Evolutionary conservation across 2,113 vertebrate genomes (phyloP), one percentile per base, ranked within the genome.

Genomic region (Piprites chloris): DNA sequence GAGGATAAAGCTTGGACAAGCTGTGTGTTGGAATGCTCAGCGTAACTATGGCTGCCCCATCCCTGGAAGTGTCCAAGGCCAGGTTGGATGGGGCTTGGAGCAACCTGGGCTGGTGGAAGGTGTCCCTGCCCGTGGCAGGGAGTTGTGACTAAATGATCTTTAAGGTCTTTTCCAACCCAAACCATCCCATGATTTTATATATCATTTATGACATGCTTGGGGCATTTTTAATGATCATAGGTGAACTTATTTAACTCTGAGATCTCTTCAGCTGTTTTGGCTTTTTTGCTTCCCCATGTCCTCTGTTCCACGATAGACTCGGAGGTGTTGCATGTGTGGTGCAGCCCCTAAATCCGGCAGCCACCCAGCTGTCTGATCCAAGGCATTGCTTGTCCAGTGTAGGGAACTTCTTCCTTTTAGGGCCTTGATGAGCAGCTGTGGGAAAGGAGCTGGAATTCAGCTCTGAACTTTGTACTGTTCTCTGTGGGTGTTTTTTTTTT

Each of bases 341-440:
- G 50, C 21, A 81, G 85, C 63, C 63, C 75, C 30, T 69, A 73
- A 96, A 87, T 23, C 33, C 26, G 32, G 78, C 63, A 93, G 77
- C 4, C 58, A n/a, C 37, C 46, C 47, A 49, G 83, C 62, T 82
- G 41, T 72, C 77, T 41, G 82, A 69, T 68, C 85, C 42, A 26
- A 32, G 85, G 75, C 79, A 21, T 20, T 52, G 28, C 87, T 78
- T n/a, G 85, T 69, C 82, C 72, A 42, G 21, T 30, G 50, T 61
- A 19, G 77, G 49, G 69, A 88, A 20, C 91, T 84, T 92, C 79
- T 95, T 95, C 92, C 90, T 90, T 88, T 88, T 92, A 66, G 86
- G 65, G 52, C 80, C 84, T 68, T 18, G 50, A 52, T 37, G 53
- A 92, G 69, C 72, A 84, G 76, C 88, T 90, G 42, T 86, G 68